Percentiles rank a stretch among this genome's conserved stretches.
Evolutionary conservation across 2,113 vertebrate genomes (phyloP).

Genomic region (Polypterus senegalus): DNA sequence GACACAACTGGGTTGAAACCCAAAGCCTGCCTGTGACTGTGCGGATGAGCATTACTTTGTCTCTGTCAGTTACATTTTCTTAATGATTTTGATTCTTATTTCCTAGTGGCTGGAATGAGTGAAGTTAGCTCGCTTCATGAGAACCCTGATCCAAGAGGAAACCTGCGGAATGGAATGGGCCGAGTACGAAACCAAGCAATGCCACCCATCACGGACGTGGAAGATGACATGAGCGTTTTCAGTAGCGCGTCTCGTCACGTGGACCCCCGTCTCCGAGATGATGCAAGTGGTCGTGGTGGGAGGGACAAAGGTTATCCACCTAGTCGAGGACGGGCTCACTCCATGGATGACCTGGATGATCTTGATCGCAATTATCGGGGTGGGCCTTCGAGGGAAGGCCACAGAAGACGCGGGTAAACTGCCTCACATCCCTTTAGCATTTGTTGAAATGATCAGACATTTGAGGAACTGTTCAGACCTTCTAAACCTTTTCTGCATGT

Average conservation of each 20-base stretch:
- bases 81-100: not conserved
- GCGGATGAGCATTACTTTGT: not conserved
- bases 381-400: slow-evolving; percentile 24
- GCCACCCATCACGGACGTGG: slow-evolving; percentile 45
- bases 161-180: slow-evolving; percentile 29
- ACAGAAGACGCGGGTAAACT: slow-evolving; percentile 29
- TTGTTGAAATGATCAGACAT: too few species aligned
- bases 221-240: slow-evolving; percentile 57
- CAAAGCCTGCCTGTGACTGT: not conserved
- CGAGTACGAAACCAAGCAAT: slow-evolving; percentile 44
- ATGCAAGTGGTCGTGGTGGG: slow-evolving; percentile 25
- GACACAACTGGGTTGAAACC: not conserved
- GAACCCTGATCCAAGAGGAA: slow-evolving; percentile 34
- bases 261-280: slow-evolving; percentile 21
- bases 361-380: slow-evolving; percentile 33
- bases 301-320: slow-evolving; percentile 18
- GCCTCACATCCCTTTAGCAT: too few species aligned
- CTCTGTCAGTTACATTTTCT: not conserved
- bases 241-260: slow-evolving; percentile 58
- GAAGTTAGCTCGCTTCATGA: slow-evolving; percentile 76
- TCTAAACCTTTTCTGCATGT: too few species aligned
- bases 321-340: slow-evolving; percentile 44
- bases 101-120: slow-evolving; percentile 57
- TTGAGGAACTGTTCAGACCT: too few species aligned
- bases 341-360: slow-evolving; percentile 72